These are phyloP conservation scores for Agrilus mali DNA, from an alignment of 2,888 invertebrate genomes.

Conservation along the genomic window DNA sequence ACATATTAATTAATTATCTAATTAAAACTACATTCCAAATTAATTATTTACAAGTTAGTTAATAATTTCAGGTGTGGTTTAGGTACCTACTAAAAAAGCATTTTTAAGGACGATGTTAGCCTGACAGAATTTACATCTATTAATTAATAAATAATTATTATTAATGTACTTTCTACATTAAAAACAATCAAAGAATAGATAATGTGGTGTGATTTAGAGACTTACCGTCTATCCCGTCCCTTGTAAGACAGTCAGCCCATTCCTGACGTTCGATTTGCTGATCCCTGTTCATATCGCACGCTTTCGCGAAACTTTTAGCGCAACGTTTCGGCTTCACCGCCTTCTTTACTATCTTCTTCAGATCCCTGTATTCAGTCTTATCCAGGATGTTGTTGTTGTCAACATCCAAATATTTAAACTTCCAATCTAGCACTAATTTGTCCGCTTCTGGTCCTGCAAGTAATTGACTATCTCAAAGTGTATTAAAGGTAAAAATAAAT, in stretches of 20 bases:
- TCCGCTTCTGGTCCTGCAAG: constrained; percentile 28
- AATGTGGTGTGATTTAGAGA: constrained; percentile 24
- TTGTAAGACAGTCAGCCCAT: constrained; percentile 77
- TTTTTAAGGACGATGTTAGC: too few relatives aligned
- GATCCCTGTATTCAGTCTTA: constrained; percentile 68
- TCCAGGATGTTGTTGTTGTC: constrained; percentile 68
- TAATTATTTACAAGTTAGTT: too few relatives aligned
- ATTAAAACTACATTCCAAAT: too few relatives aligned
- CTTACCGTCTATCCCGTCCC: constrained; percentile 75
- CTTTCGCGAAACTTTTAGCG: constrained; percentile 75
- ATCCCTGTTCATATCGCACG: constrained; percentile 77
- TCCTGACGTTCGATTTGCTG: constrained; percentile 65
- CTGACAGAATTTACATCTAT: too few relatives aligned
- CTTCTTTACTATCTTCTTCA: constrained; percentile 73
- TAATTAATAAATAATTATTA: too few relatives aligned
- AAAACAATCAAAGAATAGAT: too few relatives aligned
- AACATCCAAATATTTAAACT: constrained; percentile 72
- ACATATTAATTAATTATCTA: too few relatives aligned
- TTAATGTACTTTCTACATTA: too few relatives aligned
- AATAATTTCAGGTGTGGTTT: too few relatives aligned
- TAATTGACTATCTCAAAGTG: background rate
- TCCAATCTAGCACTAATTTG: constrained; percentile 68
- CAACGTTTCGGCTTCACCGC: constrained; percentile 82
- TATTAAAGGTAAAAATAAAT: background rate
- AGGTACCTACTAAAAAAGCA: too few relatives aligned